Percentiles rank a stretch among this genome's conserved stretches.
Evolutionary conservation across 64 coral and sea anemone genomes (phyloP).

Genomic region (Pachyseris speciosa): DNA sequence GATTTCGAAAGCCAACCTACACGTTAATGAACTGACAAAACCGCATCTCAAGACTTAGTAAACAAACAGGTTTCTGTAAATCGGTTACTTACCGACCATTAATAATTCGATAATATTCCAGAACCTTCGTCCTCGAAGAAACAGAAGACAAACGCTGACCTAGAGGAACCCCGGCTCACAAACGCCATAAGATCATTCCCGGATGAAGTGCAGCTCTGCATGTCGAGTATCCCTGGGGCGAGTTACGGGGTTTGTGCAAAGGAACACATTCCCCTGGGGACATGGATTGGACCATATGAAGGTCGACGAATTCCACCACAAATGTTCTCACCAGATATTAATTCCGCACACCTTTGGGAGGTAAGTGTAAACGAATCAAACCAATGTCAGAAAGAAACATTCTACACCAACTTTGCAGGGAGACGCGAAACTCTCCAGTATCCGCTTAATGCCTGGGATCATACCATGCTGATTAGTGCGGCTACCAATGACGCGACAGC

Average conservation of each 20-base stretch:
- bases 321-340: conserved; percentile 30
- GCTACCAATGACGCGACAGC: too few relatives aligned
- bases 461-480: too few relatives aligned
- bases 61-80: too few relatives aligned
- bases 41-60: too few relatives aligned
- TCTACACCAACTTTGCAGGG: too few relatives aligned
- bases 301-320: conserved; percentile 60
- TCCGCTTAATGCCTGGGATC: too few relatives aligned
- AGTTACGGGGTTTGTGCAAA: conserved; percentile 78
- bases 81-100: too few relatives aligned
- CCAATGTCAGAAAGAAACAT: too few relatives aligned
- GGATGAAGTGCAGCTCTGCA: conserved; percentile 76
- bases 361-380: conserved; percentile 1
- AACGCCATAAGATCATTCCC: conserved; percentile 78
- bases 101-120: not conserved
- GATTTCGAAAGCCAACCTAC: too few relatives aligned
- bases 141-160: not conserved
- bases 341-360: conserved; percentile 83
- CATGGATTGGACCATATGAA: conserved; percentile 89
- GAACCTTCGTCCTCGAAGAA: conserved; percentile 9
- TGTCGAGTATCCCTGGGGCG: conserved; percentile 73
- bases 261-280: conserved; percentile 78
- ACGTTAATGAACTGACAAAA: too few relatives aligned
- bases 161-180: conserved; percentile 38
- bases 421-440: too few relatives aligned